These are phyloP conservation scores for Amiota communis DNA, from an alignment of 2,888 invertebrate species.

Conservation along the genomic window DNA sequence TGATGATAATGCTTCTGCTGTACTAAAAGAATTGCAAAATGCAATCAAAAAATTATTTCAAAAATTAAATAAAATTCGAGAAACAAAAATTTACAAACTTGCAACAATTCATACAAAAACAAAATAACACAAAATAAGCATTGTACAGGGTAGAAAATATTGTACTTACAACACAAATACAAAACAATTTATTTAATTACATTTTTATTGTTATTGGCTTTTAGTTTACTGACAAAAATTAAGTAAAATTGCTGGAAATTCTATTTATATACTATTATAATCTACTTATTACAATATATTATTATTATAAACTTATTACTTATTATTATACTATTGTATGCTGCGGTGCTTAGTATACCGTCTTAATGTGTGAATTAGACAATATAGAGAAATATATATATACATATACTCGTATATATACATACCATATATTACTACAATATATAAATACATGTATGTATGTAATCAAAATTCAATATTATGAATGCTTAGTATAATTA, in stretches of 20 bases:
- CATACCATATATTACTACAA: conserved; percentile 28
- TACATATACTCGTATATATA: conserved; percentile 27
- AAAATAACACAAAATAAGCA: conserved; percentile 35
- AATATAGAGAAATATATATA: conserved; percentile 63
- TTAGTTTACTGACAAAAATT: conserved; percentile 34
- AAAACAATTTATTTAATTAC: too few species aligned
- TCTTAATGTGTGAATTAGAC: conserved; percentile 73
- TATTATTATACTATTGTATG: too few species aligned
- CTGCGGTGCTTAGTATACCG: conserved; percentile 39
- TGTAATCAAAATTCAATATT: neutral
- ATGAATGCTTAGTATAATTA: neutral
- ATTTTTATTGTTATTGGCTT: conserved; percentile 42
- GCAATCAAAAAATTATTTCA: conserved; percentile 57
- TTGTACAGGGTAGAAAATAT: conserved; percentile 58
- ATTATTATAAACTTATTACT: conserved; percentile 36
- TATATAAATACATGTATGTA: conserved; percentile 12
- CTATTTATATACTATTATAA: conserved; percentile 30
- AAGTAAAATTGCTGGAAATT: conserved; percentile 47
- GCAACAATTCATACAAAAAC: conserved; percentile 24
- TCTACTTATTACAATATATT: neutral
- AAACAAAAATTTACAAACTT: conserved; percentile 5
- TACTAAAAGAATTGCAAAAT: conserved; percentile 64
- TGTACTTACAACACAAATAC: neutral
- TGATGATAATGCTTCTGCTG: neutral
- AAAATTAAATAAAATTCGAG: conserved; percentile 21